Evolutionary conservation across 2,113 vertebrate genomes (phyloP), one percentile per base, ranked within the genome.

Genomic region (Heterotis niloticus): DNA sequence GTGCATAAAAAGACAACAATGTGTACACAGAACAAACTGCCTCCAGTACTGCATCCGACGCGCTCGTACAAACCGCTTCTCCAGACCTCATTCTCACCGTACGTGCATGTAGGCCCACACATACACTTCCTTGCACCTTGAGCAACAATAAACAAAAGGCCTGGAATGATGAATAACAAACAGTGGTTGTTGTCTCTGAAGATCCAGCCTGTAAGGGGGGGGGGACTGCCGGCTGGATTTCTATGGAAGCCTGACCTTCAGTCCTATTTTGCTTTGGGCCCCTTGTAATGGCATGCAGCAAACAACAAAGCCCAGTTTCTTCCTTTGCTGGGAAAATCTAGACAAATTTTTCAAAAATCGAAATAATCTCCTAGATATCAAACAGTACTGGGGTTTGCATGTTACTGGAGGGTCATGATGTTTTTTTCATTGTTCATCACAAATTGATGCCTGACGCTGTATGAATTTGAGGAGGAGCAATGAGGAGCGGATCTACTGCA

Each of bases 371-470:
- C 23, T 18, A 71, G 67, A 62, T 77, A 52, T 28, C 23, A 56
- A 81, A 75, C 80, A 64, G 80, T 62, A 73, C 24, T 73, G 26
- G 56, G 64, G 28, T 77, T 83, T 78, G 70, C 29, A 74, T 71
- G 52, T 52, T 59, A 70, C 62, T 71, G 70, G 59, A 51, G 78
- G 79, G 64, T 67, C 77, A 69, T 59, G 26, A n/a, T 56, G 26
- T 16, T 10, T 64, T n/a, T 44, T 67, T 66, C 29, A 60, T 5
- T 64, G 78, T 85, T 83, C 20, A 59, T 77, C 70, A 54, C 79
- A 73, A 72, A 77, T 54, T 64, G 70, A 81, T 81, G 65, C 73
- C 64, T 75, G 78, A 51, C 34, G 3, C 34, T 44, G 34, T 44
- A 44, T 7, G 34, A 44, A 44, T 44, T 44, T 44, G 34, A 44